These are phyloP conservation scores for Chlamydotis undulata DNA, from an alignment of 2,113 vertebrate species.

Conservation along the genomic window DNA sequence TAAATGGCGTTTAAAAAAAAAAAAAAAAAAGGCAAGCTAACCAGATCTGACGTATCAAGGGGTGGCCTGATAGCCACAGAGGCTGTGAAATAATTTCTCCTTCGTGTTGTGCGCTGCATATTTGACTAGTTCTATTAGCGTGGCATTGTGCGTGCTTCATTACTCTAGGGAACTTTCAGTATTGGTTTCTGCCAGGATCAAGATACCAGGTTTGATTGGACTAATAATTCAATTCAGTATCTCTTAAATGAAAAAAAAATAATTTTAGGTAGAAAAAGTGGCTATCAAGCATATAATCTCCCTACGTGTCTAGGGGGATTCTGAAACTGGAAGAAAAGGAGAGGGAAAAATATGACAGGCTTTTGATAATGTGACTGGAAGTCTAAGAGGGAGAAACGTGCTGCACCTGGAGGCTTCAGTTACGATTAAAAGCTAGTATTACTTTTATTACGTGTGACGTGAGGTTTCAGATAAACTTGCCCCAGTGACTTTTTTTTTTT, in stretches of 20 bases:
- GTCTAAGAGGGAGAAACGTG: slow-evolving; percentile 16
- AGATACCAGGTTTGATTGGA: background rate
- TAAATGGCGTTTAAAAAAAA: background rate
- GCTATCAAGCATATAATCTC: background rate
- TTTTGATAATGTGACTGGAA: slow-evolving; percentile 1
- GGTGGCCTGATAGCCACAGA: background rate
- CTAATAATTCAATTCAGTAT: background rate
- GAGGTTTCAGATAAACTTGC: background rate
- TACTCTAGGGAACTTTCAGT: background rate
- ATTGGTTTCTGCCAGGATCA: background rate
- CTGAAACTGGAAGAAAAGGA: slow-evolving; percentile 21
- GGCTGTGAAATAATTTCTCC: background rate
- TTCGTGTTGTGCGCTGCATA: accelerated
- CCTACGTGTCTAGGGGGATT: background rate
- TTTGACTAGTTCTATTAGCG: background rate
- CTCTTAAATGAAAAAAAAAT: background rate
- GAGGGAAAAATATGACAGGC: background rate
- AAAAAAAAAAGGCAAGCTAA: background rate
- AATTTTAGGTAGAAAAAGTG: background rate
- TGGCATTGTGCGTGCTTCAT: background rate
- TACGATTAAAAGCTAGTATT: background rate
- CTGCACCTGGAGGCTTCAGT: slow-evolving; percentile 3
- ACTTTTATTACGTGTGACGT: background rate
- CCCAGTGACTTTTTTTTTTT: background rate
- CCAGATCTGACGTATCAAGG: background rate